A percentile compares a stretch with the other conserved stretches of the same genome.
These are phyloP conservation scores for Ichneumoninae sp. DNA, from an alignment of 2,888 invertebrate species.

Conservation along the genomic window DNA sequence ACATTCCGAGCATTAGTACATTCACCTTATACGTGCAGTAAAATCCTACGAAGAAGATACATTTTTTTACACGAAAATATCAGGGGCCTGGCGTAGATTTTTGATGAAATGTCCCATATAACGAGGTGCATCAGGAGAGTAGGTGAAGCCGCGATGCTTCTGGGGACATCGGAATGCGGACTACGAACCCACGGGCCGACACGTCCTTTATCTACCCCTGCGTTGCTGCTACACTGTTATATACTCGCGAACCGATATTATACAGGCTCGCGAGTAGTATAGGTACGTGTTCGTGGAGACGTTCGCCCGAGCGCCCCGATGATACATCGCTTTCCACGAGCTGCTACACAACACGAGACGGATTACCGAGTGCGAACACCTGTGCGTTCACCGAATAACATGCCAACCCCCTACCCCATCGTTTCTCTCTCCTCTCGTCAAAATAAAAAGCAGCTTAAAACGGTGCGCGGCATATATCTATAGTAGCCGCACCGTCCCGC, in stretches of 20 bases:
- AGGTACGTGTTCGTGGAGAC: conserved; percentile 46
- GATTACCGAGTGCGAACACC: conserved; percentile 50
- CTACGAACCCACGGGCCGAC: conserved; percentile 13
- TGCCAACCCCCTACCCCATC: not conserved
- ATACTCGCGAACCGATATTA: conserved; percentile 15
- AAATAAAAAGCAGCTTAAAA: conserved; percentile 50
- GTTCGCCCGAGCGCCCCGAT: conserved; percentile 39
- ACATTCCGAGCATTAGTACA: too few relatives aligned
- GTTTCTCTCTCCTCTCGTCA: conserved; percentile 6
- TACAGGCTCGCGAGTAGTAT: conserved; percentile 34
- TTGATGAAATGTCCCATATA: not conserved
- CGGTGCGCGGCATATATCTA: conserved; percentile 16
- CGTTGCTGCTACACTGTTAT: not conserved
- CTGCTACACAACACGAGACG: conserved; percentile 42
- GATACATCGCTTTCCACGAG: conserved; percentile 53
- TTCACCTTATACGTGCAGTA: not conserved
- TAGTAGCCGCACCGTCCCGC: not conserved
- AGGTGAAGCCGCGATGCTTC: conserved; percentile 27
- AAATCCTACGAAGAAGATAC: not conserved
- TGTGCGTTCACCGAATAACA: conserved; percentile 45
- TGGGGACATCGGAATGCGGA: conserved; percentile 24
- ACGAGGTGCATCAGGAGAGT: not conserved
- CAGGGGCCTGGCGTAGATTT: not conserved
- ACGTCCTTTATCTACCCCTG: conserved; percentile 3
- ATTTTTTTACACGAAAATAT: not conserved